Percentiles rank a stretch among this genome's conserved stretches.
Conservation (phyloP, 2,888 invertebrate species). For the Leptarthrus brevirostris region DNA sequence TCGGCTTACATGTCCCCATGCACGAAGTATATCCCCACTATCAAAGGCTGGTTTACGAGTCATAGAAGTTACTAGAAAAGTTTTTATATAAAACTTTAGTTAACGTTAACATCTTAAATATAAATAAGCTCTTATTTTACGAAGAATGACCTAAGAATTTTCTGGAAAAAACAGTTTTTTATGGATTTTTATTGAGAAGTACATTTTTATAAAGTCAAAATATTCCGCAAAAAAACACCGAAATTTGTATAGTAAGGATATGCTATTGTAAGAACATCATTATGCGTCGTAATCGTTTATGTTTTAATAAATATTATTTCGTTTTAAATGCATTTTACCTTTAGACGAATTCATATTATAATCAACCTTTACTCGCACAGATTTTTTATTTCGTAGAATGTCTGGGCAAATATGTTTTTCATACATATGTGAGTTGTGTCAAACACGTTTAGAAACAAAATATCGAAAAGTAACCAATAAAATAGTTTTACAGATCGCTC, state of each 20-base stretch:
- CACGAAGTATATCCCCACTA: slow-evolving; percentile 95
- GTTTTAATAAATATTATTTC: slow-evolving; percentile 42
- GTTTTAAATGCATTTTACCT: slow-evolving; percentile 20
- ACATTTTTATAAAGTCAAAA: slow-evolving; percentile 16
- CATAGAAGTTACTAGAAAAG: slow-evolving; percentile 71
- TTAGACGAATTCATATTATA: no score
- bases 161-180: slow-evolving; percentile 34
- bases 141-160: slow-evolving; percentile 16
- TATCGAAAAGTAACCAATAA: no score
- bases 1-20: slow-evolving; percentile 91
- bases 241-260: neutral
- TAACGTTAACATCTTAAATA: slow-evolving; percentile 27
- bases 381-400: no score
- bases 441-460: no score
- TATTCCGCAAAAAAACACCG: slow-evolving; percentile 1
- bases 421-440: no score
- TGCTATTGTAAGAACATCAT: slow-evolving; percentile 15
- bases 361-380: no score
- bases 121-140: slow-evolving; percentile 33
- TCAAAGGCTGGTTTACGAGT: slow-evolving; percentile 91
- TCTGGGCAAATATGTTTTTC: no score
- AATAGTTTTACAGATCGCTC: no score
- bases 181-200: slow-evolving; percentile 29
- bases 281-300: slow-evolving; percentile 18
- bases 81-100: slow-evolving; percentile 26